A percentile compares a stretch with the other conserved stretches of the same genome.
These are phyloP conservation scores for Nesoenas mayeri DNA, from an alignment of 2,113 vertebrate genomes.

Conservation along the genomic window DNA sequence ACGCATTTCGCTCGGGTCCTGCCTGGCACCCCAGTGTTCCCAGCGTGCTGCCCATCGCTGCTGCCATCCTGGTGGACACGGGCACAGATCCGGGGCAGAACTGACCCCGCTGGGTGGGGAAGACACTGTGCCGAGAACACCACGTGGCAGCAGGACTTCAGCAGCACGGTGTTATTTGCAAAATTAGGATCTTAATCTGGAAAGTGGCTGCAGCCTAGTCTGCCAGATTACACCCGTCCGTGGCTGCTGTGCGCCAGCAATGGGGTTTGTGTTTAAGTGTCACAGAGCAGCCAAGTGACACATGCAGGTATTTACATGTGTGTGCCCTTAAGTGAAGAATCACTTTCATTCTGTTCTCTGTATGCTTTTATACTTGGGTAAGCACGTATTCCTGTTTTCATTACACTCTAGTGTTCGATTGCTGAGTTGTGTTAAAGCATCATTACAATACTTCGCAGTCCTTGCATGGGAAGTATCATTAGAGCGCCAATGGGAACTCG, in stretches of 20 bases:
- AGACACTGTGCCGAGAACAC: fast-evolving
- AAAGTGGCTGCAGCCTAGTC: background rate
- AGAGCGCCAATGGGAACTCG: background rate
- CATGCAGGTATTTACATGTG: background rate
- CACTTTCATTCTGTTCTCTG: background rate
- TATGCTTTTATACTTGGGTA: background rate
- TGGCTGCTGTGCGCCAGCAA: background rate
- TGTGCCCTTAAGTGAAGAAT: background rate
- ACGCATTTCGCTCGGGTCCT: background rate
- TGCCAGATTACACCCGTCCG: fast-evolving
- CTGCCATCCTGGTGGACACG: background rate
- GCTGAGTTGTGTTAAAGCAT: slow-evolving; percentile 12
- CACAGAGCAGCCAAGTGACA: background rate
- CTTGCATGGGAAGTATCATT: background rate
- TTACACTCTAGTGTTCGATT: background rate
- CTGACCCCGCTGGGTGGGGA: background rate
- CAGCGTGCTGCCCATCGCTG: background rate
- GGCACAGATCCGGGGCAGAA: fast-evolving
- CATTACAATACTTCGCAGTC: background rate
- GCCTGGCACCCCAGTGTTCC: background rate
- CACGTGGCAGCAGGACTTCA: background rate
- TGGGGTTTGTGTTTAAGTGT: background rate
- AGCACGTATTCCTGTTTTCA: background rate
- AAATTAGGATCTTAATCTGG: background rate
- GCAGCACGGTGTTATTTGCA: background rate